Percentiles rank a stretch among this genome's conserved stretches.
Conservation (phyloP, 2,888 invertebrate genomes). For the Crematogaster levior region DNA sequence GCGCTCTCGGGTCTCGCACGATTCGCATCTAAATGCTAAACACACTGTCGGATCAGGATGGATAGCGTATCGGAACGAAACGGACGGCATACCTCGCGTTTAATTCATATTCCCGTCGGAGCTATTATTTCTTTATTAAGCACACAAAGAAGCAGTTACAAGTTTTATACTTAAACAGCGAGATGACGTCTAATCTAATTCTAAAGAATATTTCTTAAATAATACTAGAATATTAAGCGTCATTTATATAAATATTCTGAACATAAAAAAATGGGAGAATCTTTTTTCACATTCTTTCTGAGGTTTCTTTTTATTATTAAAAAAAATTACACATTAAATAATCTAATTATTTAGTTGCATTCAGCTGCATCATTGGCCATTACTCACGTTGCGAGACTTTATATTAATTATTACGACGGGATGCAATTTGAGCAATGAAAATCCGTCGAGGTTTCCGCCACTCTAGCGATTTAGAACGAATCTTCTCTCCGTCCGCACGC, state of each 20-base stretch:
- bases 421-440: conserved; percentile 31
- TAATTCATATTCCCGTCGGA: conserved; percentile 13
- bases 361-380: not conserved
- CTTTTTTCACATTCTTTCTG: not conserved
- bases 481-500: conserved; percentile 26
- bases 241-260: not conserved
- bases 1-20: conserved; percentile 20
- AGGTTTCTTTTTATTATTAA: not conserved
- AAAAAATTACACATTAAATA: not conserved
- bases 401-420: conserved; percentile 36
- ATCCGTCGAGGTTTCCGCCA: conserved; percentile 38
- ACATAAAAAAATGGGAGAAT: not conserved
- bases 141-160: not conserved
- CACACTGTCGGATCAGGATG: not conserved
- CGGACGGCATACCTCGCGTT: not conserved
- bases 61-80: conserved; percentile 11
- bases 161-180: not conserved
- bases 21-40: conserved; percentile 34
- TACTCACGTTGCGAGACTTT: conserved; percentile 13
- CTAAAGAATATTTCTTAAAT: not conserved
- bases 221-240: not conserved
- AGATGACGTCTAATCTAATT: not conserved
- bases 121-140: not conserved
- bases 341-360: conserved; percentile 2
- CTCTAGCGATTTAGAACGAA: conserved; percentile 35